Conservation (phyloP, 2,797 vertebrate genomes). For the Antennarius maculatus region DNA sequence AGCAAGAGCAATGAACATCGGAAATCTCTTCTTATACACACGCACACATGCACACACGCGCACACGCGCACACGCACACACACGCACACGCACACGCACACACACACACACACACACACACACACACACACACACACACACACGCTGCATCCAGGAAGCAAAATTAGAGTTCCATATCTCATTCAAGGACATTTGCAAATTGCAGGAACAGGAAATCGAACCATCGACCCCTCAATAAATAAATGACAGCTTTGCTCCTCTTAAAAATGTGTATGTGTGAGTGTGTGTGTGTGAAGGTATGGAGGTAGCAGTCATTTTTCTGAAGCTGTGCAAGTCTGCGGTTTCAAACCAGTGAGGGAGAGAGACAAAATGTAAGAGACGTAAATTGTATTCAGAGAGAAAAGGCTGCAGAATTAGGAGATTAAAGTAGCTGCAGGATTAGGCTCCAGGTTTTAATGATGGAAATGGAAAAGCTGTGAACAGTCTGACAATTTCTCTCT, state of each 20-base stretch:
- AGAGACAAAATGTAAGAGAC: slow-evolving; percentile 39
- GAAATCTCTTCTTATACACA: slow-evolving; percentile 20
- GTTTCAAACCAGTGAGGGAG: slow-evolving; percentile 54
- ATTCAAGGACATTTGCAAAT: slow-evolving; percentile 24
- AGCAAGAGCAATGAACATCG: slow-evolving; percentile 3
- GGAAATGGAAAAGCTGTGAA: slow-evolving; percentile 77
- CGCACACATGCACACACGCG: slow-evolving; percentile 1
- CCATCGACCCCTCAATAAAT: no score
- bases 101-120: no score
- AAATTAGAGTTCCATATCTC: no score
- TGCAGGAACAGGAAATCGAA: no score
- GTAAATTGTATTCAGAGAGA: slow-evolving; percentile 49
- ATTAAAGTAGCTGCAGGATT: slow-evolving; percentile 82
- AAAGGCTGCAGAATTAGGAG: slow-evolving; percentile 75
- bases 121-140: no score
- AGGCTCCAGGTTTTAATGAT: slow-evolving; percentile 81
- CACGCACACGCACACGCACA: no score
- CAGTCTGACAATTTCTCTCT: slow-evolving; percentile 64
- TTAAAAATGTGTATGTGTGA: not conserved
- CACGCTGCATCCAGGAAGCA: no score
- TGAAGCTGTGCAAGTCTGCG: slow-evolving; percentile 40
- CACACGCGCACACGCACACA: not conserved
- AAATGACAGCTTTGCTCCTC: no score
- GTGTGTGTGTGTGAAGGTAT: not conserved
- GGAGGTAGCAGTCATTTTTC: not conserved